These are phyloP conservation scores for Mamestra configurata DNA, from an alignment of 1,140 invertebrate species.

Conservation along the genomic window DNA sequence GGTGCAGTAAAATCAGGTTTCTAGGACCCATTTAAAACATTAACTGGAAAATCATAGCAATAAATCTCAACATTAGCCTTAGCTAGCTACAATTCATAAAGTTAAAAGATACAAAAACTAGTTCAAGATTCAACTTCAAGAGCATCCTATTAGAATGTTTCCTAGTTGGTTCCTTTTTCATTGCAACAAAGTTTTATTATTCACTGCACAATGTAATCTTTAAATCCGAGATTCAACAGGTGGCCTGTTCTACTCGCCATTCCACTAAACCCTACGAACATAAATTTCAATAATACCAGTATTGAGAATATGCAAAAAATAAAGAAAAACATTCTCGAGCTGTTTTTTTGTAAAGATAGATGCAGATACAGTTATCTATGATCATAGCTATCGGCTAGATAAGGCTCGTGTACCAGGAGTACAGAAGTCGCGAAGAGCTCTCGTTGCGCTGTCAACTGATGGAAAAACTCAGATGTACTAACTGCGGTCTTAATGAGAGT, in stretches of 20 bases:
- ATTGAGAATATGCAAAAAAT: conserved; percentile 26
- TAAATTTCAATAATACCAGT: conserved; percentile 18
- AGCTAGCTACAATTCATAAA: conserved; percentile 8
- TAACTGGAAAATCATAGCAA: background rate
- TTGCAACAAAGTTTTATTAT: conserved; percentile 32
- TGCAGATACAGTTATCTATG: conserved; percentile 72
- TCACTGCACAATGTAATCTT: conserved; percentile 27
- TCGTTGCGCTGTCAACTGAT: conserved; percentile 69
- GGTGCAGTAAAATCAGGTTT: conserved; percentile 5
- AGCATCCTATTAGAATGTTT: conserved; percentile 22
- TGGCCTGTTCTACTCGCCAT: conserved; percentile 34
- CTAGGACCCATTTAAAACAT: background rate
- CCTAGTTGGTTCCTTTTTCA: conserved; percentile 13
- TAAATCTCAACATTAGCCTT: background rate
- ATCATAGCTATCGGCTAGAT: conserved; percentile 83
- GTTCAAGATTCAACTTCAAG: conserved; percentile 12
- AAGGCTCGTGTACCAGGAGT: conserved; percentile 74
- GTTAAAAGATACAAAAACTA: background rate
- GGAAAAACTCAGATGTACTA: conserved; percentile 79
- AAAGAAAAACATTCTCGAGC: background rate
- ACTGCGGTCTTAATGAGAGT: conserved; percentile 85
- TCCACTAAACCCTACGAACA: conserved; percentile 16
- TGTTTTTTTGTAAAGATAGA: conserved; percentile 11
- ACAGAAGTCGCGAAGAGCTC: conserved; percentile 69
- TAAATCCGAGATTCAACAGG: conserved; percentile 34